These are phyloP conservation scores for Willowsia nigromaculata DNA, from an alignment of 2,888 invertebrate species.

Conservation along the genomic window DNA sequence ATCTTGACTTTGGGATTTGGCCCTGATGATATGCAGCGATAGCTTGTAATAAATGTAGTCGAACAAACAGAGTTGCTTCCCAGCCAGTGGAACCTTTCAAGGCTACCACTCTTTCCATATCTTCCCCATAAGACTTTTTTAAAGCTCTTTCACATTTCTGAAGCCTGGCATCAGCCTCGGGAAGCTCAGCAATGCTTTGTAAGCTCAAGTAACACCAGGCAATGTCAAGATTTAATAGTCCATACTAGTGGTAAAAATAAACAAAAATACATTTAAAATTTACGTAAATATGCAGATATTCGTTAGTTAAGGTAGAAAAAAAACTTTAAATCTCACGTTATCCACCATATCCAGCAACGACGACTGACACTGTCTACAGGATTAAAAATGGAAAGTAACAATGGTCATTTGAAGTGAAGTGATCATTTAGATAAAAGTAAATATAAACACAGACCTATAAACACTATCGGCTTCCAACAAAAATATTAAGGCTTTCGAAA, in stretches of 20 bases:
- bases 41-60: conserved; percentile 89
- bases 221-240: conserved; percentile 90
- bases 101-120: conserved; percentile 84
- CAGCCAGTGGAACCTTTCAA: conserved; percentile 84
- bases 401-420: neutral
- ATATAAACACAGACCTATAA: conserved; percentile 82
- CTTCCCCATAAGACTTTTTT: conserved; percentile 85
- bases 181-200: conserved; percentile 86
- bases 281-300: too few relatives aligned
- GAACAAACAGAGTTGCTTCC: conserved; percentile 88
- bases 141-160: conserved; percentile 86
- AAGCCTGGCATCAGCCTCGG: conserved; percentile 87
- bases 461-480: conserved; percentile 89
- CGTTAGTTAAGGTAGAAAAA: too few relatives aligned
- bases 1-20: conserved; percentile 84
- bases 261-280: too few relatives aligned
- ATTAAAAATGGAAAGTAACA: neutral
- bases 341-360: conserved; percentile 87
- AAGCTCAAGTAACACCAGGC: conserved; percentile 94
- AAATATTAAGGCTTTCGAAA: conserved; percentile 86
- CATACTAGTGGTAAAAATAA: conserved; percentile 83
- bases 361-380: conserved; percentile 84
- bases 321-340: too few relatives aligned
- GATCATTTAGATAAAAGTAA: conserved; percentile 4
- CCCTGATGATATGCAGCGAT: conserved; percentile 90